These are phyloP conservation scores for Chondrilla cf. caribensis DNA, from an alignment of 37 sponge, comb jelly and placozoan species.

Conservation along the genomic window DNA sequence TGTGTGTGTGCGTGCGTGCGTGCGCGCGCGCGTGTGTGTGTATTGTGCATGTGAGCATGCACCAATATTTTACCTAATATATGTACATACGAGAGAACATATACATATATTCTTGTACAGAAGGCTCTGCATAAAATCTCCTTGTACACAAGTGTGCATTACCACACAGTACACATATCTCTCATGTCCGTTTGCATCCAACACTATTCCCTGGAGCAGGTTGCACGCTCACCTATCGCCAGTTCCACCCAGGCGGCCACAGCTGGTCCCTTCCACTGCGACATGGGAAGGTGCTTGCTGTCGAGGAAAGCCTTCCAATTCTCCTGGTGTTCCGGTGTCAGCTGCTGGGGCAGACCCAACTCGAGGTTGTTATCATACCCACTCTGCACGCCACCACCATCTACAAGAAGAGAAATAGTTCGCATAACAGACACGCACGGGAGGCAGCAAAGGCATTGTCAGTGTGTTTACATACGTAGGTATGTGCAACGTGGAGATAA, in stretches of 20 bases:
- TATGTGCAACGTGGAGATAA: too few relatives aligned
- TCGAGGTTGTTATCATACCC: constrained; percentile 5
- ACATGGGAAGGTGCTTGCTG: constrained; percentile 43
- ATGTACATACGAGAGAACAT: not conserved
- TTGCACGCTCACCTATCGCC: constrained; percentile 17
- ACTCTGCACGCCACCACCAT: not conserved
- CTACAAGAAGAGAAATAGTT: not conserved
- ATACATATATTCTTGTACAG: not conserved
- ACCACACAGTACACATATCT: not conserved
- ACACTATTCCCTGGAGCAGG: not conserved
- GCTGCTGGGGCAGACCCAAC: not conserved
- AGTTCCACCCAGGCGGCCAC: constrained; percentile 64
- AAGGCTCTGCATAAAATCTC: not conserved
- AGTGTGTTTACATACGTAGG: too few relatives aligned
- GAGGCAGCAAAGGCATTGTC: too few relatives aligned
- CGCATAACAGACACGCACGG: not conserved
- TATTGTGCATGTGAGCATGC: too few relatives aligned
- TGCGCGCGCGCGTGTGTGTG: not conserved
- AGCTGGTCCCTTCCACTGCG: constrained; percentile 48
- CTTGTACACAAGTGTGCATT: not conserved
- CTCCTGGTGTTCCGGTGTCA: constrained; percentile 11
- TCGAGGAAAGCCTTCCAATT: constrained; percentile 46
- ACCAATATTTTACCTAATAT: not conserved
- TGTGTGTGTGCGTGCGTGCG: constrained; percentile 4
- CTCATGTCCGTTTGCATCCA: too few relatives aligned